Base-by-base conservation (phyloP, 2,888 invertebrate species). In the Panzeria rudis region DNA sequence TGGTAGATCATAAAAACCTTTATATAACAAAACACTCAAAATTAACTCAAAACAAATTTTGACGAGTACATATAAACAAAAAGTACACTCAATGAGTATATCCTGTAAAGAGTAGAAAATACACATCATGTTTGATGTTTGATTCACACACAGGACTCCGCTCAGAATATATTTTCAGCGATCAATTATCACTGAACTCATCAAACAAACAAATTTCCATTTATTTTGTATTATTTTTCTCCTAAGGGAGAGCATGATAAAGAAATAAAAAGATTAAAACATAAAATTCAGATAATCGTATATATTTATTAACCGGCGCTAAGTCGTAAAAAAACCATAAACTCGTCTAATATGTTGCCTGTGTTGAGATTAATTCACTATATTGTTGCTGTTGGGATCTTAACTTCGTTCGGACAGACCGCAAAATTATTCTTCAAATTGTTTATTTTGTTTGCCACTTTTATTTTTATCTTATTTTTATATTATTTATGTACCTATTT, bases 301-400 rank as follows among this genome's bases (percentile, higher is more conserved):
- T 80, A 25, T 66, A 35, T 44, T 35, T 56, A 73, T 66, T 59
- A 38, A 41, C 89, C 90, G 92, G 92, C 92, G 92, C 89, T 89
- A 92, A 91, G 91, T 92, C 92, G 90, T 92, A 91, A 92, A 92
- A 92, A 89, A 86, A 86, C 88, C 88, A 89, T 92, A 91, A 92
- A 88, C 76, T 87, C 77, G 17, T 78, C 56, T 62, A 61, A 47
- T 56, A 52, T 50, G 32, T 59, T 47, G 3, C 44, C 29, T 38
- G 23, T 62, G 59, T 79, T 50, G 56, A 75, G 44, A 75, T 80
- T 77, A 66, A 64, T 81, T 72, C 52, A 35, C 44, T 56, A 72
- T n/a, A 35, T 80, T 66, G 41, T 32, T 72, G 54, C 78, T 66
- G 38, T 61, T 84, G 83, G 85, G 59, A 32, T 50, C 66, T 66